phyloP scores from a whole-genome alignment of 2,113 vertebrate species.

The Chrysemys picta region DNA sequence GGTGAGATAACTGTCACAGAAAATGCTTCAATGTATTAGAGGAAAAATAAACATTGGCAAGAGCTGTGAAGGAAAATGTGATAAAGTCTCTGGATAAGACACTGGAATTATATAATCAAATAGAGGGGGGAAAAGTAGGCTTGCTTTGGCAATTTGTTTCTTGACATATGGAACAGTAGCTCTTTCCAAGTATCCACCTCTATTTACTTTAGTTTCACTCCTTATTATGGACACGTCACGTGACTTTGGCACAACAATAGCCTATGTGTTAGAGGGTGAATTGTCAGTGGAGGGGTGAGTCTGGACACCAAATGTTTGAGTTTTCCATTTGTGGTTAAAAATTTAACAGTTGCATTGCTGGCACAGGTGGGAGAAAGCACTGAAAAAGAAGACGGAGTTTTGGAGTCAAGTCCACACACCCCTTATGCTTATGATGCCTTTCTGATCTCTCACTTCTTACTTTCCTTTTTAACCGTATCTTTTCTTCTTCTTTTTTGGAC shows the following conservation, averaged over 20 bases:
- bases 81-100: not conserved
- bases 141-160: slow-evolving; percentile 51
- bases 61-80: not conserved
- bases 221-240: not conserved
- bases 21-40: not conserved
- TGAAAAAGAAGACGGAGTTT: not conserved
- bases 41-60: slow-evolving; percentile 46
- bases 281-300: not conserved
- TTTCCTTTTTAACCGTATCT: not conserved
- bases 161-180: not conserved
- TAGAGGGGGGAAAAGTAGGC: not conserved
- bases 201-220: not conserved
- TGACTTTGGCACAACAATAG: not conserved
- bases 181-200: slow-evolving; percentile 11
- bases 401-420: not conserved
- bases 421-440: not conserved
- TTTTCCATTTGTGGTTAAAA: not conserved
- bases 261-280: not conserved
- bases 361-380: slow-evolving; percentile 30
- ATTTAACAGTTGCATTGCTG: slow-evolving; percentile 16
- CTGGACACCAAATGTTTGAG: not conserved
- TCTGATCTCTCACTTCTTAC: not conserved
- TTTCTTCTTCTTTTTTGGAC: not conserved
- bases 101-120: slow-evolving; percentile 22
- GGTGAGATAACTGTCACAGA: slow-evolving; percentile 10